Percentiles rank a stretch among this genome's conserved stretches.
These are phyloP conservation scores for Dendrolimus kikuchii DNA, from an alignment of 1,140 invertebrate genomes.

Conservation along the genomic window DNA sequence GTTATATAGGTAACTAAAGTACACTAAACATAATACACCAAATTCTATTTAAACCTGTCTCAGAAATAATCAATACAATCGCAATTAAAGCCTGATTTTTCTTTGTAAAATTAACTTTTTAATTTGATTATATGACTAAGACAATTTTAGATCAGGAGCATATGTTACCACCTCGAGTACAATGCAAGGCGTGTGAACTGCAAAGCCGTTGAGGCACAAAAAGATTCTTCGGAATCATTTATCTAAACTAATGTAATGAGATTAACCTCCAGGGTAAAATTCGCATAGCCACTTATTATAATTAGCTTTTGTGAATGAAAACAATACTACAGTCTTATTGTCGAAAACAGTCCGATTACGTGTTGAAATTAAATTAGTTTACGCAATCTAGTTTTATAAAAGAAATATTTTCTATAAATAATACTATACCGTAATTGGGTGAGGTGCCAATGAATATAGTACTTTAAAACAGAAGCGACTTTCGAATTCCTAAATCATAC, in stretches of 20 bases:
- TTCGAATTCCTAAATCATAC: no score
- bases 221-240: constrained; percentile 23
- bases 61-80: no score
- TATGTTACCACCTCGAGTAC: not conserved
- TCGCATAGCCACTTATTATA: constrained; percentile 49
- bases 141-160: not conserved
- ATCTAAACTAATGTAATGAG: constrained; percentile 22
- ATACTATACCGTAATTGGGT: no score
- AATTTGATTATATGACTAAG: no score
- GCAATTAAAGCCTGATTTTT: no score
- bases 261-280: constrained; percentile 27
- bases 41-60: no score
- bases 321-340: constrained; percentile 66
- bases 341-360: constrained; percentile 40
- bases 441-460: no score
- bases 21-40: no score
- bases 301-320: constrained; percentile 60
- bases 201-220: constrained; percentile 17
- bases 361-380: constrained; percentile 31
- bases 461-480: no score
- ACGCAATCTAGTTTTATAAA: constrained; percentile 7
- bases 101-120: no score
- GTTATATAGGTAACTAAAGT: no score
- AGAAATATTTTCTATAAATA: no score
- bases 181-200: not conserved